Conservation (phyloP, 2,797 vertebrate species). For the Urosaurus nigricauda region DNA sequence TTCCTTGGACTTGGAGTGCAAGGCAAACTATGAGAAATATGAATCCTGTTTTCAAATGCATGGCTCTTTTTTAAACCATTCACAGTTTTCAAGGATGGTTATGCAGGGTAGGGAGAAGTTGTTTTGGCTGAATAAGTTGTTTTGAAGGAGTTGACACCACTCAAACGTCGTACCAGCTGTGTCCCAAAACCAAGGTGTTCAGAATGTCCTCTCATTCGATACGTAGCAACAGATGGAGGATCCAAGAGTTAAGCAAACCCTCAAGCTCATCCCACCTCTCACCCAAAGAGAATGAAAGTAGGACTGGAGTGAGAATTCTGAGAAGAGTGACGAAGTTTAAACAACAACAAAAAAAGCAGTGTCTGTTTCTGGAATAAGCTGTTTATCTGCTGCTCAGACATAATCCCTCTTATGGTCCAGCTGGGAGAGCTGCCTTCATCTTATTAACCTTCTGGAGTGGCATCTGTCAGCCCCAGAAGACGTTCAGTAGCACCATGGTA, state of each 20-base stretch:
- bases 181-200: conserved; percentile 30
- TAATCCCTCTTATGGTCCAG: conserved; percentile 91
- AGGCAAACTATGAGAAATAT: conserved; percentile 81
- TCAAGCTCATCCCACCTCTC: conserved; percentile 21
- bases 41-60: conserved; percentile 83
- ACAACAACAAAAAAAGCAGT: conserved; percentile 76
- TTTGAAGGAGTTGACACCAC: conserved; percentile 42
- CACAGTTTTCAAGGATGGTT: conserved; percentile 60
- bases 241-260: conserved; percentile 13
- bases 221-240: conserved; percentile 43
- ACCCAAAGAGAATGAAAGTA: conserved; percentile 28
- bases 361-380: conserved; percentile 91
- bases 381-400: conserved; percentile 91
- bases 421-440: conserved; percentile 87
- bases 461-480: conserved; percentile 83
- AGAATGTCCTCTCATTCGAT: conserved; percentile 29
- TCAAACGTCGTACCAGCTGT: conserved; percentile 40
- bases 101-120: conserved; percentile 43
- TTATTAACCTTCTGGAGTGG: conserved; percentile 90
- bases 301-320: conserved; percentile 52
- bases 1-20: conserved; percentile 80
- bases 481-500: conserved; percentile 60
- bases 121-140: conserved; percentile 38
- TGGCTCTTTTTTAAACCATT: conserved; percentile 76
- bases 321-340: conserved; percentile 80